phyloP scores from a whole-genome alignment of 2,888 invertebrate genomes.

The Calameuta pallipes region DNA sequence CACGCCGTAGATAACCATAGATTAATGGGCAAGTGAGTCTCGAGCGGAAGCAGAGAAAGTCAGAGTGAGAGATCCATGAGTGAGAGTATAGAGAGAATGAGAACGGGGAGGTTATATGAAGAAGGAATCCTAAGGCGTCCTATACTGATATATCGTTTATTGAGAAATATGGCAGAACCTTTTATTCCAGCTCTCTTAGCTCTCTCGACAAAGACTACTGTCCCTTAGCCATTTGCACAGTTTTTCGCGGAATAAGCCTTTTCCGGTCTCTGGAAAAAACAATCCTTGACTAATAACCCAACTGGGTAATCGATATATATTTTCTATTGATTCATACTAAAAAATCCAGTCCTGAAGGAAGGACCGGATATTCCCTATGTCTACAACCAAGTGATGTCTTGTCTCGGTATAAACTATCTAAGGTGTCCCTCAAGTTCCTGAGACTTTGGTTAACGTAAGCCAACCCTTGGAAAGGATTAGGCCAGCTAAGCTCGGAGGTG shows the following conservation, averaged over 20 bases:
- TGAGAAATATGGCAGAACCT: slow-evolving; percentile 63
- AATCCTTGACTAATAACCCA: slow-evolving; percentile 2
- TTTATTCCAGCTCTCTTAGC: slow-evolving; percentile 38
- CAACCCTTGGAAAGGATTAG: slow-evolving; percentile 56
- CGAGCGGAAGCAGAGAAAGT: slow-evolving; percentile 43
- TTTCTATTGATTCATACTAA: not conserved
- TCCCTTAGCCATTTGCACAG: slow-evolving; percentile 30
- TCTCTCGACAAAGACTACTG: slow-evolving; percentile 53
- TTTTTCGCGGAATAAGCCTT: slow-evolving; percentile 27
- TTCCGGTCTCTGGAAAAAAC: not conserved
- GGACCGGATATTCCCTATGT: not conserved
- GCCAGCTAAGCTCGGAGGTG: slow-evolving; percentile 43
- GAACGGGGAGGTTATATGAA: slow-evolving; percentile 25
- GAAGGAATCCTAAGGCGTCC: slow-evolving; percentile 35
- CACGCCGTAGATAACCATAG: slow-evolving; percentile 66
- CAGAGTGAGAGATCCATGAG: slow-evolving; percentile 39
- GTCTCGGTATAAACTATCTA: not conserved
- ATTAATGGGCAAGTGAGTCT: slow-evolving; percentile 62
- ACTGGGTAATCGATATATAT: not conserved
- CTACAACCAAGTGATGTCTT: not conserved
- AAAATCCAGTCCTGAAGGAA: not conserved
- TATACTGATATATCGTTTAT: slow-evolving; percentile 65
- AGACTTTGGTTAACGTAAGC: slow-evolving; percentile 23
- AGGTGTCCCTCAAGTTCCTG: slow-evolving; percentile 13
- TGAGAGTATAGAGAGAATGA: slow-evolving; percentile 33